Base-by-base conservation (phyloP, 2,113 vertebrate species). In the Prunella himalayana region DNA sequence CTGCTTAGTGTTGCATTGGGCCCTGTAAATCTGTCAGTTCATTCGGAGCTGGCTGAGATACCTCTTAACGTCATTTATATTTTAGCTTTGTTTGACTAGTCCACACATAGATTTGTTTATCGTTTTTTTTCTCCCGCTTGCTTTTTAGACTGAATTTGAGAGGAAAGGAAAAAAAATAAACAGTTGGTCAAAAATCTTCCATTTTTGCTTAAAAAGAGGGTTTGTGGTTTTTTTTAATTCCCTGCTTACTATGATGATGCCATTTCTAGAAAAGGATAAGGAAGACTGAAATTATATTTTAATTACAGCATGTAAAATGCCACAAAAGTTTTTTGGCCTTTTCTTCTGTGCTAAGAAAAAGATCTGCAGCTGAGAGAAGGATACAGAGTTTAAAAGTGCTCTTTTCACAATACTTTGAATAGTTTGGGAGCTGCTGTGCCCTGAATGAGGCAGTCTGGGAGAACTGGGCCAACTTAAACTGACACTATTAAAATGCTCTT, bases 1-100 rank as follows among this genome's bases (percentile, higher is more conserved):
- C 81, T 93, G 89, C 65, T 82, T 47, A 64, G 31, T 87, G 57
- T 82, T 85, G 57, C 35, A 21, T 0, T 70, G 51, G 77, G 51
- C 82, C 57, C 78, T 56, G 51, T 91, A 91, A 93, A 94, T 71
- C 87, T 82, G 49, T 82, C 92, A 51, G n/a, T 64, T 89, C 11
- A 1, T 79, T 94, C 82, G 49, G 28, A 71, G 51, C 61, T 91
- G 63, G 7, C 44, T 76, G 61, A 91, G 37, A 20, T 64, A 49
- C 5, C 66, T 73, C 35, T 66, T 75, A 66, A 86, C 0, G 0
- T 15, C 2, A 1, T 35, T 28, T 23, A 7, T 37, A 10, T 72
- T 96, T 85, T 79, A 10, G 5, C 49, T 89, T 79, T 80, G 15
- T 83, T 82, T 90, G 41, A 56, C 44, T 90, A 41, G 45, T 92